Evolutionary conservation across 2,888 invertebrate genomes (phyloP), one percentile per base, ranked within the genome.

Genomic region (Exocentrus adspersus): DNA sequence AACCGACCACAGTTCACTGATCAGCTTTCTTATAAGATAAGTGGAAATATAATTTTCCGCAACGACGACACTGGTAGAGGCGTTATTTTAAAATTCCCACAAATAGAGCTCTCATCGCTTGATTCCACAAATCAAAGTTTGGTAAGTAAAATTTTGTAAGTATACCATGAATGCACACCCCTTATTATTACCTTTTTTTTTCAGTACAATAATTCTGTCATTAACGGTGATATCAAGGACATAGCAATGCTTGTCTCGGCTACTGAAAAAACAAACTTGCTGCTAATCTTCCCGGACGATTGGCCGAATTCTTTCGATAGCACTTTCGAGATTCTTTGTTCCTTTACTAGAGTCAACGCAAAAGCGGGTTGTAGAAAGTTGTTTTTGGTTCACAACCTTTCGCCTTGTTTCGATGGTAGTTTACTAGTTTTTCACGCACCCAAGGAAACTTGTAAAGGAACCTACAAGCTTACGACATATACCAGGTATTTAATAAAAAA

Each of bases 311-410:
- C 60, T 45, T 46, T 79, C 20, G 70, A 70, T 21, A 73, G 67
- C 21, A 69, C 75, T n/a, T 72, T 80, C 46, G 77, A 78, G 72
- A 73, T 74, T 21, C 71, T 78, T 56, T 79, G 79, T 57, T 64
- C 65, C 12, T 73, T 79, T 43, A 69, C 59, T 4, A 74, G 72
- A 58, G 37, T 76, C 10, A 60, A 69, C 16, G 14, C 74, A 17
- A 30, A 32, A 14, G 67, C 68, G 45, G 62, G 32, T 51, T 69
- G 67, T 46, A 70, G 60, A 63, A 71, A 56, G 10, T 70, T 71
- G 61, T 77, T 72, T 51, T 24, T 76, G 5, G 72, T 72, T 10
- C 69, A 73, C 42, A 69, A 70, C 14, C 50, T 77, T 41, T 71
- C 72, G 53, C 64, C 65, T 5, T 16, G 57, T 19, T 69, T 79